A percentile compares a stretch with the other conserved stretches of the same genome.
Conservation (phyloP, 2,113 vertebrate species). For the Dromaius novaehollandiae region DNA sequence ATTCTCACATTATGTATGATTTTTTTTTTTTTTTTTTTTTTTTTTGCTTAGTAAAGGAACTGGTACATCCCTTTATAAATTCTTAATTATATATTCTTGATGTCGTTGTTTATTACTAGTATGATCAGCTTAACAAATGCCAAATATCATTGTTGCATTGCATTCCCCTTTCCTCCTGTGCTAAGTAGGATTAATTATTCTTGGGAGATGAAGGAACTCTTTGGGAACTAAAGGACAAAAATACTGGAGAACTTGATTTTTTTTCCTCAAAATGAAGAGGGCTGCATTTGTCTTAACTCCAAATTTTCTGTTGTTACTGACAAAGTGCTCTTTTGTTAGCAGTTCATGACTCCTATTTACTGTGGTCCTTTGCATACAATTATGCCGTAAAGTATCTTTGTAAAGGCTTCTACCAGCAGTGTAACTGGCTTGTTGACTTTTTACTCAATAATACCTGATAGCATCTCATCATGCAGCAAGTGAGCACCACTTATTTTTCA, state of each 20-base stretch:
- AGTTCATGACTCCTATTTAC: constrained; percentile 63
- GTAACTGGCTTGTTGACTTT: constrained; percentile 66
- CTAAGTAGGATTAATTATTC: background rate
- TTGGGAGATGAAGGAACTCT: background rate
- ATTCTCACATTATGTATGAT: background rate
- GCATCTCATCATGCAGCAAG: constrained; percentile 5
- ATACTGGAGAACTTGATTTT: background rate
- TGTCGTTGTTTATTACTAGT: background rate
- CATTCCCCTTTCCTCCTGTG: background rate
- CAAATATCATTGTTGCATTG: background rate
- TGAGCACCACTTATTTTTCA: constrained; percentile 50
- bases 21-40: background rate
- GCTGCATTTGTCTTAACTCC: constrained; percentile 63
- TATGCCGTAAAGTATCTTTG: constrained; percentile 65
- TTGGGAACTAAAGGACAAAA: constrained; percentile 55
- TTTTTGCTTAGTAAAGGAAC: background rate
- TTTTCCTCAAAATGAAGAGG: background rate
- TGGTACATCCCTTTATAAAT: background rate
- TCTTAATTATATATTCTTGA: background rate
- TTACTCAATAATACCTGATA: constrained; percentile 56
- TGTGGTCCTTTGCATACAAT: constrained; percentile 65
- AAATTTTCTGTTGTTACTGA: constrained; percentile 59
- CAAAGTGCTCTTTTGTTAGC: constrained; percentile 65
- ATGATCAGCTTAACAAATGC: background rate
- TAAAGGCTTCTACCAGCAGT: constrained; percentile 68